Evolutionary conservation across 1,140 invertebrate species (phyloP), one percentile per base, ranked within the genome.

Genomic region (Sminthurides bifidus): DNA sequence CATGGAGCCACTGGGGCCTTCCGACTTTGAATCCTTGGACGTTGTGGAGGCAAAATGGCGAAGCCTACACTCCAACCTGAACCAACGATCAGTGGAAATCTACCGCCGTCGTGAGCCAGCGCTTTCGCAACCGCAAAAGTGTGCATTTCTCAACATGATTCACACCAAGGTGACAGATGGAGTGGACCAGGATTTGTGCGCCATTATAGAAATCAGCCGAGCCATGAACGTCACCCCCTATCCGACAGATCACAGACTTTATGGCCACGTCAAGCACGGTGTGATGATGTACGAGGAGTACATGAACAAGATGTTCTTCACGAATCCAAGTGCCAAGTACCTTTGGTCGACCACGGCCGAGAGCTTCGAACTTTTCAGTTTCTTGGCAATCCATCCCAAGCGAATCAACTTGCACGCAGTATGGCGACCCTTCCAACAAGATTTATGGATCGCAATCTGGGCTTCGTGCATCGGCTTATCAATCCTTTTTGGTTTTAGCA

Each of bases 281-380:
- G 23, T 49, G 5, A 33, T 49, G 46, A 33, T 31, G 19, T 49
- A 49, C 26, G 10, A 27, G 8, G 46, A 33, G 3, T 49, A 31
- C 19, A n/a, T n/a, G n/a, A 49, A 49, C 23, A 31, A 49, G 10
- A 27, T 33, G 35, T 4, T 35, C 8, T 49, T 49, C 30, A 27
- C 35, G 5, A 30, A 29, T 5, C 46, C 46, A 17, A 8, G 29
- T 8, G 8, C 23, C 10, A 49, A 33, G 17, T 49, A 49, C 24
- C 29, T 33, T 21, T 49, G 46, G 46, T 3, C 29, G 12, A 49
- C 46, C 5, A 26, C 46, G 3, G 46, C 27, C 3, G 46, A 49
- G 17, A 33, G 35, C 21, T 49, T 49, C 35, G 46, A 49, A 26
- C 27, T 31, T n/a, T 49, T 49, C 23, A 26, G 31, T n/a, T 49